Percentiles rank a stretch among this genome's conserved stretches.
These are phyloP conservation scores for Chironomus striatipennis DNA, from an alignment of 1,140 invertebrate species.

Conservation along the genomic window DNA sequence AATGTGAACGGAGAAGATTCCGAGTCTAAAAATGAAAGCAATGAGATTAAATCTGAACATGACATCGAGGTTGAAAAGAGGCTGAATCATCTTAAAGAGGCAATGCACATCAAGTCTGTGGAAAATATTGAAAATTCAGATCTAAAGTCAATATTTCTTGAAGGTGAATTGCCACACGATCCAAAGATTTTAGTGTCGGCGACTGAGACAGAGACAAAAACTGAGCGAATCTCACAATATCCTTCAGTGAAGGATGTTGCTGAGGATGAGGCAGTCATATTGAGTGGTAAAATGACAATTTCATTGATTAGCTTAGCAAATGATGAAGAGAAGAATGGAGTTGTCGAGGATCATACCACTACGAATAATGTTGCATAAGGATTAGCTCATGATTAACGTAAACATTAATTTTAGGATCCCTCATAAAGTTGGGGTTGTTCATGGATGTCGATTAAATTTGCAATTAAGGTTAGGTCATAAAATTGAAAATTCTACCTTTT, in stretches of 20 bases:
- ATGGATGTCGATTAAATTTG: no score
- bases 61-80: not conserved
- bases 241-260: not conserved
- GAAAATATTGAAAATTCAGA: slow-evolving; percentile 12
- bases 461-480: no score
- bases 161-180: not conserved
- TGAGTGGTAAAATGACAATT: not conserved
- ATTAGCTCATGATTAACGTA: no score
- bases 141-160: not conserved
- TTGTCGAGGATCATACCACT: not conserved
- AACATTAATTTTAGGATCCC: no score
- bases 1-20: not conserved
- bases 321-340: slow-evolving; percentile 5
- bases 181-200: not conserved
- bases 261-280: not conserved
- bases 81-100: not conserved
- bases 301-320: not conserved
- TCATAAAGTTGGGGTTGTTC: no score
- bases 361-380: slow-evolving; percentile 15
- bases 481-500: no score
- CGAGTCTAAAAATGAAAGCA: not conserved
- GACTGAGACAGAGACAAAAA: not conserved
- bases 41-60: not conserved
- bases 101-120: not conserved
- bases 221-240: not conserved